These are phyloP conservation scores for Eumacrocentrus americanus DNA, from an alignment of 2,888 invertebrate genomes.

Conservation along the genomic window DNA sequence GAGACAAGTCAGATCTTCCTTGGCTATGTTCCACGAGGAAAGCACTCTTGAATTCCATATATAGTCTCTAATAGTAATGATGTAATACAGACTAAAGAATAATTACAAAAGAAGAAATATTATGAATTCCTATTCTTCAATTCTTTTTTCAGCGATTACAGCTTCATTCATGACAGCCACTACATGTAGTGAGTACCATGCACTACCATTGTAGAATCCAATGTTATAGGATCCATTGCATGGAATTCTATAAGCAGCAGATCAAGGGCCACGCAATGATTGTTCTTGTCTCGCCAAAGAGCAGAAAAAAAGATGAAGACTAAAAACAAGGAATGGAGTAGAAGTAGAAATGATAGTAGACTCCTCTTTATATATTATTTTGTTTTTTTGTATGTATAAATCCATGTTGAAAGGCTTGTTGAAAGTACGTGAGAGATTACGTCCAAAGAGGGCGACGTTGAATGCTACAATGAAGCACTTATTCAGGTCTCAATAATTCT, in stretches of 20 bases:
- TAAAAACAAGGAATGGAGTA: neutral
- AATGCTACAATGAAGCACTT: neutral
- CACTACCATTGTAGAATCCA: conserved; percentile 12
- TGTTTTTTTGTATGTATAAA: neutral
- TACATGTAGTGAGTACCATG: conserved; percentile 60
- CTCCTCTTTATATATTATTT: neutral
- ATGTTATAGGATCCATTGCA: conserved; percentile 33
- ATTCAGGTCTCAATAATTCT: neutral
- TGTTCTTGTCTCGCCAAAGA: neutral
- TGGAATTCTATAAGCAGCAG: too few relatives aligned
- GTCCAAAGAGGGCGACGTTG: neutral
- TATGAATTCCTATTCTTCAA: conserved; percentile 16
- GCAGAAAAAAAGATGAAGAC: conserved; percentile 1
- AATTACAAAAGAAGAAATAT: too few relatives aligned
- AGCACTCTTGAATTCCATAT: too few relatives aligned
- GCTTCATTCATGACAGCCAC: conserved; percentile 61
- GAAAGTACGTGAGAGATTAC: neutral
- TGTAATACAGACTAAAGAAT: too few relatives aligned
- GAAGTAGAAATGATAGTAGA: neutral
- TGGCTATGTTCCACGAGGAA: neutral
- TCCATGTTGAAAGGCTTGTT: neutral
- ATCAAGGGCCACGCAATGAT: conserved; percentile 11
- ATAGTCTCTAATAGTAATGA: too few relatives aligned
- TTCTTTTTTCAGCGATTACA: conserved; percentile 57
- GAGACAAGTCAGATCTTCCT: neutral